Base-by-base conservation (phyloP, 64 coral and sea anemone genomes). In the Astreopora myriophthalma region DNA sequence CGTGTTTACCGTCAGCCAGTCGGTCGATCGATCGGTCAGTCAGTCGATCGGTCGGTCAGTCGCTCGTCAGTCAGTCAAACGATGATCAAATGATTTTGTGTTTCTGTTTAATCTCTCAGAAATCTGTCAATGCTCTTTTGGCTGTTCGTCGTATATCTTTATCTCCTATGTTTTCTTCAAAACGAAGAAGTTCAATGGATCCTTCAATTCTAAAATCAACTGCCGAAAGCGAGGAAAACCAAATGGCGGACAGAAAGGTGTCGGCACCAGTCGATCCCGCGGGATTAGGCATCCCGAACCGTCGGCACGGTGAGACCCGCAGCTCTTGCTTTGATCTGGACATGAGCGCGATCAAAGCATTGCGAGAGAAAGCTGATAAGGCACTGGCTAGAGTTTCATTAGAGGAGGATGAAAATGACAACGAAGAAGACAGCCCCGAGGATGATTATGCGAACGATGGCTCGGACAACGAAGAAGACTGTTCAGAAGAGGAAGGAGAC, bases 71-170 rank as follows among this genome's bases (percentile, higher is more conserved):
- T 46, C 42, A 6, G 42, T 46, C 42, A 46, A 46, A 46, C 4
- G 4, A 46, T 46, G 42, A n/a, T 46, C 4, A 11, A 46, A 46
- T 34, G 6, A 22, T 35, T 22, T 9, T 22, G 23, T 22, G 31
- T 5, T 10, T 74, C 30, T 8, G 37, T 58, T 32, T 62, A 22
- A 42, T 12, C 44, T 84, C 26, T 75, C 73, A 96, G 95, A 96
- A 96, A 96, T 96, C 95, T 17, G 93, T 96, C 22, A 93, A 96
- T 61, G 95, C 95, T 26, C 74, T 96, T 24, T 79, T 96, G 48
- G 95, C 95, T 31, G 91, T 96, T 9, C 82, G 95, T 32, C 92
- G 95, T 34, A 96, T 96, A 79, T 96, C 94, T 24, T 67, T 82
- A 20, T 94, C 52, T 66, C 90, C 60, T 32, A 80, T 42, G 29